Evolutionary conservation across 2,888 invertebrate species (phyloP), one percentile per base, ranked within the genome.

Genomic region (Hyalella azteca): DNA sequence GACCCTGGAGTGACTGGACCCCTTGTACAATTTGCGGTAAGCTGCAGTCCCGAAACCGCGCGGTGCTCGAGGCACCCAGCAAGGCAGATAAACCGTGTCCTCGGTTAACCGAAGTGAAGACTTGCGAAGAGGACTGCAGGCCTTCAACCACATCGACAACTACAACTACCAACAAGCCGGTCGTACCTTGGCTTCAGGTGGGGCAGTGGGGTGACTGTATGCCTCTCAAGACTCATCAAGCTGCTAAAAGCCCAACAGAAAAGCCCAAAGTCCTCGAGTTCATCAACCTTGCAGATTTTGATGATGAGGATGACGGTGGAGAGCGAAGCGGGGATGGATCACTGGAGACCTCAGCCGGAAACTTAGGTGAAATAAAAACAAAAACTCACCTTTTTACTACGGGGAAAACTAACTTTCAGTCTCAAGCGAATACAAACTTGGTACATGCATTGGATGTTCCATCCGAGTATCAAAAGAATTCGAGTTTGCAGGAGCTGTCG

Each of bases 11-110:
- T 2, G 86, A 85, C 48, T 88, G 87, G 87, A 85, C 86, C 2
- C 82, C 78, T 3, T 83, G 83, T 40, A 49, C 50, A 36, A 50
- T 75, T 3, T 86, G 85, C 81, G 87, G 89, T 15, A 89, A 91
- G 0, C 90, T 91, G 85, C 90, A 91, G 85, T 88, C 89, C 11
- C 88, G 91, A 11, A 89, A 89, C 7, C 89, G 91, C 3, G 88
- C 88, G 0, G 90, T 91, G 0, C 88, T 90, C 81, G 90, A 90
- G 0, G 90, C 90, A 0, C 89, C 90, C 0, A 88, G 89, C 86
- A 90, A 90, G 82, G 91, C 91, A 0, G 89, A 89, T 2, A 85
- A 86, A 54, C 87, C 87, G 1, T 90, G 90, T 85, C 89, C 90
- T 0, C 90, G 90, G 3, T 87, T 91, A 0, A 89, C 90, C 76